Conservation (phyloP, 2,888 invertebrate genomes). For the Cryptus armator region DNA sequence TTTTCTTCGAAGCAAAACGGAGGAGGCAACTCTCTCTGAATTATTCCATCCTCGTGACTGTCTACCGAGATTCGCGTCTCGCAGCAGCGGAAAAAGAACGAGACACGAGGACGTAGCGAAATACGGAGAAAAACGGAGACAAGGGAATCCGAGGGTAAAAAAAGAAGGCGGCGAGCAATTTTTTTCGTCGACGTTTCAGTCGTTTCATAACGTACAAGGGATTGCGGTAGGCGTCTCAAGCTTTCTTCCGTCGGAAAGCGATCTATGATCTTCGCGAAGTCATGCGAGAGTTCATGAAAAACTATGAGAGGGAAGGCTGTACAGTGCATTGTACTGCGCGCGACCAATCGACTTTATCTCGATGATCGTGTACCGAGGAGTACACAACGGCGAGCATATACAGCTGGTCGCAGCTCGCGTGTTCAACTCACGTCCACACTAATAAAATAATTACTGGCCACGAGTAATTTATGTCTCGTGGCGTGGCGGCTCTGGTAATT, state of each 20-base stretch:
- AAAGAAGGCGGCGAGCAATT: neutral
- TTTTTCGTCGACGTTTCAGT: neutral
- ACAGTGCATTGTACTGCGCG: constrained; percentile 5
- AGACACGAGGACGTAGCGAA: constrained; percentile 35
- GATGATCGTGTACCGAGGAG: constrained; percentile 46
- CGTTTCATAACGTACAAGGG: neutral
- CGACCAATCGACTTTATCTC: constrained; percentile 58
- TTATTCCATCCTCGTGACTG: constrained; percentile 67
- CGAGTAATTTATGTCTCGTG: constrained; percentile 70
- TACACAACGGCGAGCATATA: constrained; percentile 6
- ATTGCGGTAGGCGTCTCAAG: neutral
- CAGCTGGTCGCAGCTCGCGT: constrained; percentile 64
- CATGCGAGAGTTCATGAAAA: constrained; percentile 54
- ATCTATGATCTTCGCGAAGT: constrained; percentile 40
- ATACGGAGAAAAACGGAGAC: constrained; percentile 49
- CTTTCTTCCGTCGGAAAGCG: constrained; percentile 28
- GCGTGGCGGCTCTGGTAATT: constrained; percentile 62
- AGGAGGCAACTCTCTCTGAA: constrained; percentile 57
- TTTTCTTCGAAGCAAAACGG: constrained; percentile 12
- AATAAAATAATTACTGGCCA: constrained; percentile 75
- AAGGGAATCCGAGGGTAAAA: constrained; percentile 5
- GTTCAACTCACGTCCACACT: constrained; percentile 70
- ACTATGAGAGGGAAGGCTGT: constrained; percentile 20
- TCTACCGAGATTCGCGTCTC: constrained; percentile 50
- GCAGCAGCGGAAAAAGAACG: constrained; percentile 40